Conservation (phyloP, 2,797 vertebrate species). For the Esox lucius region DNA sequence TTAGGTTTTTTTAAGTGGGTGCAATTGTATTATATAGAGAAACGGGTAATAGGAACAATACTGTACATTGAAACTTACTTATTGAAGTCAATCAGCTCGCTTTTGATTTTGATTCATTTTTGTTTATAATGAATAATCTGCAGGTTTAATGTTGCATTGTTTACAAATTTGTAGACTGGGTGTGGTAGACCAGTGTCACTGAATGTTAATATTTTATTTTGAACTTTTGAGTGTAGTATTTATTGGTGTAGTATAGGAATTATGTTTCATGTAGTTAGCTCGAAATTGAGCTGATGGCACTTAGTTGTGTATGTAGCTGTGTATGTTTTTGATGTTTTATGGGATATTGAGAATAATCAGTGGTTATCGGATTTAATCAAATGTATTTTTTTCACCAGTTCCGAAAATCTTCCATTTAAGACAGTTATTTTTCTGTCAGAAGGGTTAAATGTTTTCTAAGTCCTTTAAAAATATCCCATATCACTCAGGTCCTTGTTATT, state of each 20-base stretch:
- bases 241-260: not conserved
- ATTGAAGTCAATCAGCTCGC: not conserved
- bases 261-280: not conserved
- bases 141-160: not conserved
- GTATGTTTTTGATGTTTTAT: not conserved
- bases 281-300: not conserved
- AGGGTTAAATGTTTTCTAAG: not conserved
- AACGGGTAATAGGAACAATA: not conserved
- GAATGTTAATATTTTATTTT: not conserved
- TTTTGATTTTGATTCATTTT: not conserved
- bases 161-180: not conserved
- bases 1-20: not conserved
- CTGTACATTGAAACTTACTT: not conserved
- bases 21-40: not conserved
- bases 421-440: not conserved
- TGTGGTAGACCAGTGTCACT: not conserved
- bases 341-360: not conserved
- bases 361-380: not conserved
- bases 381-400: not conserved
- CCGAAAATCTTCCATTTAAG: not conserved
- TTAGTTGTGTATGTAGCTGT: not conserved
- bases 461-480: not conserved
- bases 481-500: not conserved
- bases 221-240: not conserved
- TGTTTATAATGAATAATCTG: not conserved